Conservation (phyloP, 2,797 vertebrate species). For the Pangasius macronema region DNA sequence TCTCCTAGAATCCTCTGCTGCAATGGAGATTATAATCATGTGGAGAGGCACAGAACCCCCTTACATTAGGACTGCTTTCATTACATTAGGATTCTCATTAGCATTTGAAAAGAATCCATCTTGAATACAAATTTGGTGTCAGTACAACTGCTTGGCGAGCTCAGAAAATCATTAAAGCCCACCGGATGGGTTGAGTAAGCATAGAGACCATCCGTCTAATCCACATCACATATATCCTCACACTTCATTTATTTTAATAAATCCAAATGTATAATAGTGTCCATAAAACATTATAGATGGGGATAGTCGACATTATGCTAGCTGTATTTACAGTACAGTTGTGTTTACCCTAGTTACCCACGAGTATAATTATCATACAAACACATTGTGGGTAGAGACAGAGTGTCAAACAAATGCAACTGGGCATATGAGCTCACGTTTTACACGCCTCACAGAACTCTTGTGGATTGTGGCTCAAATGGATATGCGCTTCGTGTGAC, state of each 20-base stretch:
- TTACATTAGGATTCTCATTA: conserved; percentile 22
- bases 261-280: background rate
- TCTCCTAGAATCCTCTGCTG: conserved; percentile 4
- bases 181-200: background rate
- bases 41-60: background rate
- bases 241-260: background rate
- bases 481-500: background rate
- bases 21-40: background rate
- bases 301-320: background rate
- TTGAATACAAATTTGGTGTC: background rate
- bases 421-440: background rate
- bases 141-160: background rate
- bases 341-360: background rate
- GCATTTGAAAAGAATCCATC: background rate
- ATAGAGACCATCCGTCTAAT: background rate
- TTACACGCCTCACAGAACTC: background rate
- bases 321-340: background rate
- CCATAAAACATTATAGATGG: background rate
- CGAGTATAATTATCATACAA: background rate
- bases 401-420: background rate
- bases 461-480: background rate
- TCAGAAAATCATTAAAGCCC: background rate
- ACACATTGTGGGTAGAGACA: background rate
- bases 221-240: background rate
- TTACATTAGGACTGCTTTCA: conserved; percentile 15